A percentile compares a stretch with the other conserved stretches of the same genome.
These are phyloP conservation scores for Lepidostoma basale DNA, from an alignment of 1,140 invertebrate genomes.

Conservation along the genomic window DNA sequence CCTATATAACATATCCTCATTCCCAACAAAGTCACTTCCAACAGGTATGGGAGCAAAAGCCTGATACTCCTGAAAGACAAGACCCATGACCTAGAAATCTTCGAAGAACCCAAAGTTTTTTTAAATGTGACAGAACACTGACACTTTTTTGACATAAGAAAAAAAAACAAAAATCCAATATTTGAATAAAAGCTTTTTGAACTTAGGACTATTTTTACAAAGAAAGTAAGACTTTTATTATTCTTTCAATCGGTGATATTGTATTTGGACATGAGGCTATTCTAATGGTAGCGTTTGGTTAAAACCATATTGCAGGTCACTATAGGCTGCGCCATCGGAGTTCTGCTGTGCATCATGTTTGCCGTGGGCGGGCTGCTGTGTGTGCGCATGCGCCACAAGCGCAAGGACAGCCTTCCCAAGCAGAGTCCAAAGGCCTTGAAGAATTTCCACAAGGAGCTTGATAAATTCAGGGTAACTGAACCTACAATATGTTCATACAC, in stretches of 20 bases:
- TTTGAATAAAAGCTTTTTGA: too few species aligned
- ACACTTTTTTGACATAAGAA: neutral
- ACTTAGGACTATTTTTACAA: too few species aligned
- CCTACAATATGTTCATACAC: neutral
- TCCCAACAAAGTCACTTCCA: too few species aligned
- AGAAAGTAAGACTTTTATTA: too few species aligned
- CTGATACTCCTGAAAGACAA: too few species aligned
- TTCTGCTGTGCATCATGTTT: conserved; percentile 38
- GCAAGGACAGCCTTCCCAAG: conserved; percentile 41
- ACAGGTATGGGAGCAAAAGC: too few species aligned
- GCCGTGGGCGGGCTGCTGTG: conserved; percentile 38
- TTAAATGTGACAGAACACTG: too few species aligned
- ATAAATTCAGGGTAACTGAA: conserved; percentile 35
- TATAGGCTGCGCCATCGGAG: conserved; percentile 31
- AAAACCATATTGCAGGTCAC: conserved; percentile 33
- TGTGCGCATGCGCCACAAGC: conserved; percentile 28
- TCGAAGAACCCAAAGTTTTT: too few species aligned
- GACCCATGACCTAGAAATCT: too few species aligned
- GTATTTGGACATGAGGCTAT: neutral
- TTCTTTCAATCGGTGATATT: too few species aligned
- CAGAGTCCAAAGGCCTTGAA: conserved; percentile 42
- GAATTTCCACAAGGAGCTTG: conserved; percentile 42
- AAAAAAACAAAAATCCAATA: neutral
- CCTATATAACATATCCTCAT: too few species aligned
- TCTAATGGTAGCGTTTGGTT: neutral